These are phyloP conservation scores for Herpetotheres cachinnans DNA, from an alignment of 2,113 vertebrate species.

Conservation along the genomic window DNA sequence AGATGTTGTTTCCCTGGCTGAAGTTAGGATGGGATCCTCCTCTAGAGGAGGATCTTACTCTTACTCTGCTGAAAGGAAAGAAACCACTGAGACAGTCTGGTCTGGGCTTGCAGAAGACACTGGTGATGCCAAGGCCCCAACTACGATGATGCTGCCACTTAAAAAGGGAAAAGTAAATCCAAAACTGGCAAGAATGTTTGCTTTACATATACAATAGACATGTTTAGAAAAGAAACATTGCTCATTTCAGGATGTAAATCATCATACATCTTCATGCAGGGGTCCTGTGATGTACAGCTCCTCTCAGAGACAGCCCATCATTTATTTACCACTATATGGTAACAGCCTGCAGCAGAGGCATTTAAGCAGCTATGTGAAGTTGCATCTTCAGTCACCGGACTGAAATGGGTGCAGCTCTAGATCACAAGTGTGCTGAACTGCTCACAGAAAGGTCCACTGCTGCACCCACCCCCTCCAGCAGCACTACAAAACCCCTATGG, in stretches of 20 bases:
- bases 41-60: background rate
- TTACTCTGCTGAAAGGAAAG: background rate
- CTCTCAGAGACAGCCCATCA: background rate
- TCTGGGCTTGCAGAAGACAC: background rate
- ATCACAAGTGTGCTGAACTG: background rate
- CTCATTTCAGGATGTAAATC: background rate
- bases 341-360: background rate
- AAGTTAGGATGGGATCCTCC: background rate
- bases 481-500: background rate
- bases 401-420: background rate
- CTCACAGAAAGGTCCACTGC: background rate
- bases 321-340: background rate
- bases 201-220: background rate
- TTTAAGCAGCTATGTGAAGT: background rate
- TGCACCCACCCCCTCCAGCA: background rate
- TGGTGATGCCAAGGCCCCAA: background rate
- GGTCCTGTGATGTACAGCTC: fast-evolving
- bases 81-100: background rate
- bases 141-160: background rate
- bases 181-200: background rate
- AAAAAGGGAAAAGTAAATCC: background rate
- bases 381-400: background rate
- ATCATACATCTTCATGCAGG: background rate
- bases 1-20: background rate
- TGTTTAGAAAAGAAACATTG: background rate